These are phyloP conservation scores for Scaptomyza montana DNA, from an alignment of 1,140 invertebrate genomes.

Conservation along the genomic window DNA sequence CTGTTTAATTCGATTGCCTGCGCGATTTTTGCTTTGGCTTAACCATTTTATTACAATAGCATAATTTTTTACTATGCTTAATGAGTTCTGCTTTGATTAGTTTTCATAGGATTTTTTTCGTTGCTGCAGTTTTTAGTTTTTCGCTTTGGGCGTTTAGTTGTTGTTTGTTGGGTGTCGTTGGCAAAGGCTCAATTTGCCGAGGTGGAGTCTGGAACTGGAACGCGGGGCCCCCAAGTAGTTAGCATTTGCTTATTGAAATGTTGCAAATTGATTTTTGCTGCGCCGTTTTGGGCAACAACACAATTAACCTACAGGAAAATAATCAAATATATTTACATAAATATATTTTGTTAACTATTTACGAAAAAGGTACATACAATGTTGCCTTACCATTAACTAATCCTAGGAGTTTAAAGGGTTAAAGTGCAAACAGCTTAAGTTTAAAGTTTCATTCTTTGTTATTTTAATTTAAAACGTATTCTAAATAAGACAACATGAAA, in stretches of 20 bases:
- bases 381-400: not conserved
- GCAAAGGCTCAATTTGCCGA: slow-evolving; percentile 48
- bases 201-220: slow-evolving; percentile 15
- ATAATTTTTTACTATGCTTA: slow-evolving; percentile 82
- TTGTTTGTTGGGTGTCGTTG: slow-evolving; percentile 69
- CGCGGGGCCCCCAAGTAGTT: slow-evolving; percentile 48
- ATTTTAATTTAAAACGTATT: no score
- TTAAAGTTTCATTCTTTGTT: no score
- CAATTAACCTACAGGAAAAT: slow-evolving; percentile 7
- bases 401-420: not conserved
- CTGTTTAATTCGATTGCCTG: slow-evolving; percentile 81
- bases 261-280: slow-evolving; percentile 60
- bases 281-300: slow-evolving; percentile 15
- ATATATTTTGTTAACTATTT: not conserved
- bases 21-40: slow-evolving; percentile 70
- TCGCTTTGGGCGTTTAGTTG: slow-evolving; percentile 51
- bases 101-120: slow-evolving; percentile 38
- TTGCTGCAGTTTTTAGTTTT: slow-evolving; percentile 23
- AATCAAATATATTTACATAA: not conserved
- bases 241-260: slow-evolving; percentile 73
- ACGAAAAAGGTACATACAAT: not conserved
- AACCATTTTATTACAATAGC: slow-evolving; percentile 81
- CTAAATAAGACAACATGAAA: no score
- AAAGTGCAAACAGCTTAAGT: no score
- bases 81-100: slow-evolving; percentile 82